Base-by-base conservation (phyloP, 2,113 vertebrate genomes). In the Ammospiza caudacuta region DNA sequence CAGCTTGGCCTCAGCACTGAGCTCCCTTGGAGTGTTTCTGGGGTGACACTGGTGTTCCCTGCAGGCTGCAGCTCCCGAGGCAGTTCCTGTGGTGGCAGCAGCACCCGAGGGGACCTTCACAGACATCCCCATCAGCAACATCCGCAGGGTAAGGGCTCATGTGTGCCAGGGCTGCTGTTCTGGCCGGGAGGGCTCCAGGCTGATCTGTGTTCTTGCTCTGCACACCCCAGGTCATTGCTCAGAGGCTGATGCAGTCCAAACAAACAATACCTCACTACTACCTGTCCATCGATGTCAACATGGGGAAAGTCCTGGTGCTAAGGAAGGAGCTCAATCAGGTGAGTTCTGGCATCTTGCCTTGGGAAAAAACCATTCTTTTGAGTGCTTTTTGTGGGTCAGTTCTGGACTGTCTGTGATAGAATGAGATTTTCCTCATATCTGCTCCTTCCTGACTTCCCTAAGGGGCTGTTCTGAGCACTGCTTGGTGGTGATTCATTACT, bases 201-300 rank as follows among this genome's bases (percentile, higher is more conserved):
- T 16, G 6, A 43, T 39, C 24, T 6, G 22, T 96, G 80, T 22
- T 43, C 43, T 25, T 22, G 31, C 61, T 0, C 52, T 79, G 22
- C 33, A 12, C 96, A 5, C 31, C 17, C 76, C 76, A 99, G 99
- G 99, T 99, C 77, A 99, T 99, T 54, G 99, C 99, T 83, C 99
- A 99, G 98, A 98, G 99, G 87, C 90, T 99, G 97, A 98, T 99
- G 98, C 99, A 99, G 82, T 99, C 99, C 62, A 99, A 99, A 72
- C 99, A 99, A 96, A 99, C 99, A 7, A 99, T 99, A 98, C 99
- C 99, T 95, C 99, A 99, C 97, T 99, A 99, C 94, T 99, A 99
- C 93, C 98, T 99, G 89, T 99, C 99, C 92, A 89, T 99, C 31
- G 99, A 99, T 92, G 95, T 99, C 52, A 98, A 99, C 97, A 99